phyloP scores from a whole-genome alignment of 2,888 invertebrate genomes.

The Eristalinus aeneus region DNA sequence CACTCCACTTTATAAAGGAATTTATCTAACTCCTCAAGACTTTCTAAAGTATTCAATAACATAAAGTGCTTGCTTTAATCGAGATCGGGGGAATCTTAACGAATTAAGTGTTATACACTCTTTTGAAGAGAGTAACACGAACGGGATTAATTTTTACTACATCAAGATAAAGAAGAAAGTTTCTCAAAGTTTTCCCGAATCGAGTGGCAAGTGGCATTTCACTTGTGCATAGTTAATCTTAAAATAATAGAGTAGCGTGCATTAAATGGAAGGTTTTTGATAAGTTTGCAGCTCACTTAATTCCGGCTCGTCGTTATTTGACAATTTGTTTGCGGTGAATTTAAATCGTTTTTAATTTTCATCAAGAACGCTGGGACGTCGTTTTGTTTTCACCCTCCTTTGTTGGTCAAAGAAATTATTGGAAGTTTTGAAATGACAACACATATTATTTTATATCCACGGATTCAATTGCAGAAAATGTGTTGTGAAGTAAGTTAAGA shows the following conservation, averaged over 20 bases:
- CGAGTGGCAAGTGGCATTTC: conserved; percentile 34
- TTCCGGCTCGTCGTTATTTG: conserved; percentile 12
- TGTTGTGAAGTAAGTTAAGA: no score
- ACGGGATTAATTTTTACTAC: conserved; percentile 16
- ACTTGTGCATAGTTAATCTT: conserved; percentile 45
- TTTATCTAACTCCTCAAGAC: no score
- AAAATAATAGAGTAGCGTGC: conserved; percentile 45
- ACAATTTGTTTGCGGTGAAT: conserved; percentile 17
- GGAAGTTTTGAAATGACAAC: no score
- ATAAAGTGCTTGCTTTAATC: conserved; percentile 19
- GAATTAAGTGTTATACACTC: conserved; percentile 37
- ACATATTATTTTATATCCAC: no score
- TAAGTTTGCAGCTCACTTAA: conserved; percentile 49
- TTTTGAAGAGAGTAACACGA: conserved; percentile 29
- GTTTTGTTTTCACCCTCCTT: no score
- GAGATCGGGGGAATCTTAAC: conserved; percentile 17
- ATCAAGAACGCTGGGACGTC: no score
- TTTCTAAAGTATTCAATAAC: no score
- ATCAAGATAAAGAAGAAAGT: background rate
- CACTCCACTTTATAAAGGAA: no score
- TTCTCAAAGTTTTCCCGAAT: conserved; percentile 21
- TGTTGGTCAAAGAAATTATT: no score
- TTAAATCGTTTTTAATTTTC: no score
- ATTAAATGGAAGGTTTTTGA: conserved; percentile 42
- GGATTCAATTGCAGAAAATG: no score